phyloP scores from a whole-genome alignment of 2,113 vertebrate genomes.

The Naja naja region DNA sequence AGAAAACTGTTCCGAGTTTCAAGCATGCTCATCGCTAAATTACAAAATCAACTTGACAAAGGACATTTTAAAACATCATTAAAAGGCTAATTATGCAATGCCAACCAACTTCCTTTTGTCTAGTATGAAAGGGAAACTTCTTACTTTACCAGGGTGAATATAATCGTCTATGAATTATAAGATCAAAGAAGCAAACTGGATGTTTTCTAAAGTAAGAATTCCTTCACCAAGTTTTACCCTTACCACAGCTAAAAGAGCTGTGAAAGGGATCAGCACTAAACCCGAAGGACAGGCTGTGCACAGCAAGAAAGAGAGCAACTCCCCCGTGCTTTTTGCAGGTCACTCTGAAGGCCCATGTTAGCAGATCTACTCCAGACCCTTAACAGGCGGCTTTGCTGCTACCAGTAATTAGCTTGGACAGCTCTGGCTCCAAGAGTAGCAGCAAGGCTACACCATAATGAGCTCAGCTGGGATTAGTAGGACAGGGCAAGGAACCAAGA shows the following conservation, averaged over 20 bases:
- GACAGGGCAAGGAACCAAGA: slow-evolving; percentile 93
- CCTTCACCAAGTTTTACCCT: slow-evolving; percentile 86
- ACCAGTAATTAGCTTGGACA: slow-evolving; percentile 99
- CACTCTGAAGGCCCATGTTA: slow-evolving; percentile 90
- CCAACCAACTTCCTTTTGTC: slow-evolving; percentile 62
- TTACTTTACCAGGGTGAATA: slow-evolving; percentile 70
- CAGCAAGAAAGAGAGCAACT: slow-evolving; percentile 83
- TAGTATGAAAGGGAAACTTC: slow-evolving; percentile 61
- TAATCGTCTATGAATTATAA: slow-evolving; percentile 76
- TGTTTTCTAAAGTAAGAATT: slow-evolving; percentile 84
- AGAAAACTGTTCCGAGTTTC: slow-evolving; percentile 28
- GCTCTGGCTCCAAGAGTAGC: slow-evolving; percentile 96
- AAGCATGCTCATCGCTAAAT: slow-evolving; percentile 44
- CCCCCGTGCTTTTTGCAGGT: slow-evolving; percentile 88
- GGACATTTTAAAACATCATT: slow-evolving; percentile 60
- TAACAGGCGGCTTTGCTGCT: slow-evolving; percentile 96
- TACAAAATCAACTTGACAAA: slow-evolving; percentile 52
- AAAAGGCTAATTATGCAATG: slow-evolving; percentile 66
- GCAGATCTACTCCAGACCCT: slow-evolving; percentile 89
- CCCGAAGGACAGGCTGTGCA: slow-evolving; percentile 84
- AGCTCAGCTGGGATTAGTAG: slow-evolving; percentile 99
- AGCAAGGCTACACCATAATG: slow-evolving; percentile 99
- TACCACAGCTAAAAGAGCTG: slow-evolving; percentile 80
- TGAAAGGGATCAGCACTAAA: slow-evolving; percentile 90
- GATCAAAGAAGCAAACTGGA: slow-evolving; percentile 80